Evolutionary conservation across 2,888 invertebrate genomes (phyloP).

Genomic region (Platycnemis pennipes): DNA sequence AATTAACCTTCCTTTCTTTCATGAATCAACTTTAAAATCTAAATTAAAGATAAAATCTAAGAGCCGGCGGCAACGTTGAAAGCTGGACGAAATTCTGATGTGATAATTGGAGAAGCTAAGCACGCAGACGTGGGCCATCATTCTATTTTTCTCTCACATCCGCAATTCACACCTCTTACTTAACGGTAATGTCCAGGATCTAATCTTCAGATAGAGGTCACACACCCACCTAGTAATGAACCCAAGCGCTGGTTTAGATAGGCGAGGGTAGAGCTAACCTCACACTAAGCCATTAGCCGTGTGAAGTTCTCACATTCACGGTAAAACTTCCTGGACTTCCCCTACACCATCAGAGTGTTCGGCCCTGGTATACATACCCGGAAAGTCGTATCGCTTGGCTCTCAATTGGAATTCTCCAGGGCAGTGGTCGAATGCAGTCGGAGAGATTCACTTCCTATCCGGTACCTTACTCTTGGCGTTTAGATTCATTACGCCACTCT

Average conservation of each 20-base stretch:
- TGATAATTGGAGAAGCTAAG: not conserved
- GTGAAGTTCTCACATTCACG: not conserved
- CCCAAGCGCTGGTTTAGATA: not conserved
- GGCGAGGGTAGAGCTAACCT: not conserved
- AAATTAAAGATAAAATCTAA: not conserved
- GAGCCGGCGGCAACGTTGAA: not conserved
- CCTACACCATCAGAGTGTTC: too few relatives aligned
- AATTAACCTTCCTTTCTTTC: not conserved
- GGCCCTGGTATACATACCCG: too few relatives aligned
- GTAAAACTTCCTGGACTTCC: too few relatives aligned
- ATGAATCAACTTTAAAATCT: not conserved
- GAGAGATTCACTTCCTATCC: too few relatives aligned
- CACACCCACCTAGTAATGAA: not conserved
- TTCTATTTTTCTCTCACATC: not conserved
- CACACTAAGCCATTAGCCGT: not conserved
- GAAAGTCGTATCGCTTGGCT: too few relatives aligned
- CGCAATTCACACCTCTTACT: not conserved
- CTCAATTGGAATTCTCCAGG: too few relatives aligned
- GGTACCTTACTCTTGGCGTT: too few relatives aligned
- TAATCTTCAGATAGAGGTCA: not conserved
- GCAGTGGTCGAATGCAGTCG: too few relatives aligned
- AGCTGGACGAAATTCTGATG: not conserved
- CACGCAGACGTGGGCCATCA: not conserved
- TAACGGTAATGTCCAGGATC: not conserved
- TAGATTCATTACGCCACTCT: too few relatives aligned